phyloP scores from a whole-genome alignment of 2,888 invertebrate genomes.

The Malacosoma neustria region DNA sequence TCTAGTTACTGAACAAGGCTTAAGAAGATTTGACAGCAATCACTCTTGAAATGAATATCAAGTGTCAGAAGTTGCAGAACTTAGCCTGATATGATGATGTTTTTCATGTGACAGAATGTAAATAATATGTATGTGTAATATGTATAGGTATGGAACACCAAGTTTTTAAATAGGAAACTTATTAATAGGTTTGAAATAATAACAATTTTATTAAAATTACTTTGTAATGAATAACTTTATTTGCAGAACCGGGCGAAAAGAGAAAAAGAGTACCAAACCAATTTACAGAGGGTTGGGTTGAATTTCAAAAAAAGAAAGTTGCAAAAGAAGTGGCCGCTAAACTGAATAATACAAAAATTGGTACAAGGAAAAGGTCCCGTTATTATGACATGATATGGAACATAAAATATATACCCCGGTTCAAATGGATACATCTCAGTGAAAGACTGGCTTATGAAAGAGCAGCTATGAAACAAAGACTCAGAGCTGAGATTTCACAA shows the following conservation, averaged over 20 bases:
- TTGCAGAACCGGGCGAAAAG: slow-evolving; percentile 64
- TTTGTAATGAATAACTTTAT: too few relatives aligned
- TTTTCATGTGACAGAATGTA: too few relatives aligned
- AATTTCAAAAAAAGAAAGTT: slow-evolving; percentile 90
- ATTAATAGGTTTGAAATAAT: too few relatives aligned
- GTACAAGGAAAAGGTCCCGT: slow-evolving; percentile 87
- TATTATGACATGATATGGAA: slow-evolving; percentile 96
- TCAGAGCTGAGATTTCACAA: slow-evolving; percentile 90
- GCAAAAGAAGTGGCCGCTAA: slow-evolving; percentile 89
- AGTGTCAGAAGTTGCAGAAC: too few relatives aligned
- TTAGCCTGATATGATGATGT: too few relatives aligned
- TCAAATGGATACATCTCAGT: slow-evolving; percentile 97
- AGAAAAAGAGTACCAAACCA: slow-evolving; percentile 75
- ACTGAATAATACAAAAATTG: slow-evolving; percentile 92
- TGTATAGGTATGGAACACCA: too few relatives aligned
- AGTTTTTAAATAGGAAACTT: too few relatives aligned
- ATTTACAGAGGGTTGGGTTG: slow-evolving; percentile 96
- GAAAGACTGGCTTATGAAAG: slow-evolving; percentile 95
- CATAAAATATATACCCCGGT: slow-evolving; percentile 94
- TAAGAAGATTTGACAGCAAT: too few relatives aligned
- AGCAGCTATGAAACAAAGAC: slow-evolving; percentile 89
- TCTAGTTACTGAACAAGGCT: too few relatives aligned
- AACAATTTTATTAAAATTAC: too few relatives aligned
- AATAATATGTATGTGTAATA: too few relatives aligned
- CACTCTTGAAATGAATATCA: too few relatives aligned